These are phyloP conservation scores for Cantharis rustica DNA, from an alignment of 2,888 invertebrate genomes.

Conservation along the genomic window DNA sequence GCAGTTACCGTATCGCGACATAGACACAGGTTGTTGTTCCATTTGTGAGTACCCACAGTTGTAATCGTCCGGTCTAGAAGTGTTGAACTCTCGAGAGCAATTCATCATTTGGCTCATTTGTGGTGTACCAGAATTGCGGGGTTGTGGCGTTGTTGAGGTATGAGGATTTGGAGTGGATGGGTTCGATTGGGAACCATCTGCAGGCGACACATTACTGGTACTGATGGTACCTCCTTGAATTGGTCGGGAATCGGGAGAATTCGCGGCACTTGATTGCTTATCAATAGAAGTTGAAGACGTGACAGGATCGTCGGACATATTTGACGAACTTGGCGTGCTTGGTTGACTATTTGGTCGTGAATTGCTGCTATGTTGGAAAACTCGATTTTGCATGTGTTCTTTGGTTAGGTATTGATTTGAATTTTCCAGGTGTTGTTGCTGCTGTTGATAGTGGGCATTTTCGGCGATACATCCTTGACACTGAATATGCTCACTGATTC, in stretches of 20 bases:
- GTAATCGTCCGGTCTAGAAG: constrained; percentile 12
- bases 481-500: constrained; percentile 51
- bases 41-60: background rate
- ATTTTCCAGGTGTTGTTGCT: constrained; percentile 45
- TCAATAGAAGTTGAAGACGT: constrained; percentile 72
- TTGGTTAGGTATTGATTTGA: constrained; percentile 55
- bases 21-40: background rate
- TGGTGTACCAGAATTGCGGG: constrained; percentile 57
- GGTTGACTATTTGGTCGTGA: constrained; percentile 60
- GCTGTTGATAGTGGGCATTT: constrained; percentile 53
- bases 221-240: constrained; percentile 86
- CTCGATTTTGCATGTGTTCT: constrained; percentile 41
- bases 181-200: constrained; percentile 68
- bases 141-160: constrained; percentile 54
- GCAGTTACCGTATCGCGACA: background rate
- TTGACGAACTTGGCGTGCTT: constrained; percentile 62
- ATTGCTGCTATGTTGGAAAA: constrained; percentile 17
- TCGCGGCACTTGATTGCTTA: constrained; percentile 54
- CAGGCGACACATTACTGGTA: constrained; percentile 78
- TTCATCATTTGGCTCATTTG: constrained; percentile 47
- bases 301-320: constrained; percentile 66
- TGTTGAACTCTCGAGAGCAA: constrained; percentile 5
- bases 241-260: constrained; percentile 68
- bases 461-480: constrained; percentile 63
- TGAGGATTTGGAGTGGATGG: constrained; percentile 61